Evolutionary conservation across 1,140 invertebrate species (phyloP), one percentile per base, ranked within the genome.

Genomic region (Hyposmocoma kahamanoa): DNA sequence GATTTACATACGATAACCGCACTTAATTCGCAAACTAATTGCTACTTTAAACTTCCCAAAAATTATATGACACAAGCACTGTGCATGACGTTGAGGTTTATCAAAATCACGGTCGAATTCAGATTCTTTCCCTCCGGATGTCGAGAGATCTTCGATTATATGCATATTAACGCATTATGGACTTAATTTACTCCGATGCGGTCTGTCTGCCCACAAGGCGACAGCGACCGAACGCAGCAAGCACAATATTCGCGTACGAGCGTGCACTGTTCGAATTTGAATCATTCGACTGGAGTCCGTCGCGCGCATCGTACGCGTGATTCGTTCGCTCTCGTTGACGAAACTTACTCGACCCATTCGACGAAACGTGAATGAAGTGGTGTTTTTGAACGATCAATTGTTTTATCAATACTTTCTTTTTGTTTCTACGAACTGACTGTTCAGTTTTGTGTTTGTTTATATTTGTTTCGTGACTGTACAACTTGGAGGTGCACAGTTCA

Each of bases 371-470:
- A 78, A 69, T 57, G 48, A 70, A 75, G 70, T 78, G 67, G 50
- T 73, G 63, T 65, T 58, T 67, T 64, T 57, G 49, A 64, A 60
- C 59, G 32, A 62, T 57, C 50, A 61, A 62, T 73, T 73, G 58
- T 63, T 43, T 63, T 59, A 68, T 67, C 22, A 49, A 62, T 58
- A 70, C 71, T 74, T 72, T 71, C 66, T 59, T 67, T 76, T 71
- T 53, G 50, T 67, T 63, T 60, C 48, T 47, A 49, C 55, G 18
- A 41, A 57, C 53, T 60, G 62, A 78, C 73, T 67, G 67, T 83
- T 78, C 55, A 67, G 52, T 44, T 74, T 77, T 81, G 77, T 81
- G 77, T 75, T n/a, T n/a, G n/a, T n/a, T n/a, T 80, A 76, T 78
- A 58, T 64, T 66, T 77, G 64, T 83, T 70, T 58, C 70, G 73